A percentile compares a stretch with the other conserved stretches of the same genome.
Conservation (phyloP, 2,113 vertebrate genomes). For the Urocitellus parryii region DNA sequence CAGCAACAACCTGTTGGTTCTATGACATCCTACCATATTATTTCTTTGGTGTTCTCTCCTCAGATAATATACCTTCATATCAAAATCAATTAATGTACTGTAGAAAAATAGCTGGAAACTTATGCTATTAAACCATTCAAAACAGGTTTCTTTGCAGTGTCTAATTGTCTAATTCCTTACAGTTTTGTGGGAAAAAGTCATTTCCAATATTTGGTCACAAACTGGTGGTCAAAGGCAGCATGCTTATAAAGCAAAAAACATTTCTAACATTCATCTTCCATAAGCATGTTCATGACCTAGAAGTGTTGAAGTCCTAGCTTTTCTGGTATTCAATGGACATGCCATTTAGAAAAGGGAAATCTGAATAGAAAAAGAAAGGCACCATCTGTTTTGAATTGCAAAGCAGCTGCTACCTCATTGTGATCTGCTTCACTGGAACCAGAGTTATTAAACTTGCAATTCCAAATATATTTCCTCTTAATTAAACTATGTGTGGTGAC, state of each 20-base stretch:
- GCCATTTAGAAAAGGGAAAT: constrained; percentile 32
- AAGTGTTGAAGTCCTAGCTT: neutral
- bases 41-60: neutral
- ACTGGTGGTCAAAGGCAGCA: neutral
- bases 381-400: constrained; percentile 76
- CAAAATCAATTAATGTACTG: neutral
- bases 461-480: constrained; percentile 71
- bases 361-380: constrained; percentile 67
- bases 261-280: neutral
- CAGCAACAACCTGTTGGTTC: neutral
- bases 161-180: neutral
- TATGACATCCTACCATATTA: neutral
- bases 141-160: neutral
- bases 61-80: neutral
- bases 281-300: neutral
- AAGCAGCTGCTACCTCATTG: constrained; percentile 75
- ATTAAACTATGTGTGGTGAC: constrained; percentile 62
- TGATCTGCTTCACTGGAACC: constrained; percentile 59
- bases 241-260: neutral
- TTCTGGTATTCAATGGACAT: neutral
- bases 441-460: constrained; percentile 80
- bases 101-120: neutral
- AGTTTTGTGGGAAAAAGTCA: neutral
- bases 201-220: neutral
- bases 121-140: neutral